Percentiles rank a stretch among this genome's conserved stretches.
Conservation (phyloP, 1,140 invertebrate genomes). For the Atta texana region DNA sequence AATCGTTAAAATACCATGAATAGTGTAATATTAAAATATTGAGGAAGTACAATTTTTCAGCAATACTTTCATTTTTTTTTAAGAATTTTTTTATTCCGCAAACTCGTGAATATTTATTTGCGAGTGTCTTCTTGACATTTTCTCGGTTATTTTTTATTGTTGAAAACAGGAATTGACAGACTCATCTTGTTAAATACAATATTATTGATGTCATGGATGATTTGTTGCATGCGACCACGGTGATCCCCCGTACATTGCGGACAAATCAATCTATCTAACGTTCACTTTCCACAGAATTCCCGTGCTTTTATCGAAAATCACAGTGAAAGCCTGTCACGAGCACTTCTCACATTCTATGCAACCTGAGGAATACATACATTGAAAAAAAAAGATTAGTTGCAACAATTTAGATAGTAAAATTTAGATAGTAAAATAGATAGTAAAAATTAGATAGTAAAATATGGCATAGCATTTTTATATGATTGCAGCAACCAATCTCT, state of each 20-base stretch:
- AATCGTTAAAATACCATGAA: neutral
- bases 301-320: constrained; percentile 65
- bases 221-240: constrained; percentile 32
- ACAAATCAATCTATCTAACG: constrained; percentile 33
- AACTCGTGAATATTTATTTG: neutral
- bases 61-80: constrained; percentile 31
- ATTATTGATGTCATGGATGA: constrained; percentile 47
- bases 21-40: neutral
- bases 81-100: neutral
- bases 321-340: constrained; percentile 69
- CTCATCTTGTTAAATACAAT: neutral
- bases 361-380: neutral
- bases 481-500: no score
- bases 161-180: neutral
- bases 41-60: neutral
- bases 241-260: constrained; percentile 14
- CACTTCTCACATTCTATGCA: neutral
- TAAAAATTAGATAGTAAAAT: no score
- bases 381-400: no score
- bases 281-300: constrained; percentile 72
- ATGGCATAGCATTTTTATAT: no score
- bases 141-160: constrained; percentile 19
- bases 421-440: no score
- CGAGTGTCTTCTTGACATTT: neutral
- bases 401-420: no score